These are phyloP conservation scores for Saguinus oedipus DNA, from an alignment of 2,797 vertebrate genomes.

Conservation along the genomic window DNA sequence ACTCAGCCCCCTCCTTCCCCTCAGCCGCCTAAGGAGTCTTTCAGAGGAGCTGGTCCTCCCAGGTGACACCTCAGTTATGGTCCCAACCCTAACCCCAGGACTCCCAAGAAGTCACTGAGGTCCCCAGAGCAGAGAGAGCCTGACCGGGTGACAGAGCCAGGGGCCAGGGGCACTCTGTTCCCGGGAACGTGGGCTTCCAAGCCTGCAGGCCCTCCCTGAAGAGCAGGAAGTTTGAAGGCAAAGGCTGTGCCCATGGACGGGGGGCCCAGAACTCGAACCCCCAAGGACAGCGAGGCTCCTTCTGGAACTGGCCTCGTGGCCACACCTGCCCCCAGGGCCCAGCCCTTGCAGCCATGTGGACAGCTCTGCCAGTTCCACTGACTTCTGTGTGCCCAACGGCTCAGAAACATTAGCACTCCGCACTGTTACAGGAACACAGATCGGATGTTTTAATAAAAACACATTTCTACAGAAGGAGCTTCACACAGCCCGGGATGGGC, in stretches of 20 bases:
- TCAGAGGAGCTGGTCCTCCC: not conserved
- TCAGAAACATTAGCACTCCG: not conserved
- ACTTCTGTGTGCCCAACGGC: fast-evolving
- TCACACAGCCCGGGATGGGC: fast-evolving
- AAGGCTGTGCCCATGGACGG: not conserved
- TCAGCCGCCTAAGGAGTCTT: not conserved
- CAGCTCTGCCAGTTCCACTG: not conserved
- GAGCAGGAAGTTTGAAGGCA: not conserved
- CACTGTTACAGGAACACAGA: not conserved
- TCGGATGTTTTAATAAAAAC: not conserved
- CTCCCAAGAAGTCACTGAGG: not conserved
- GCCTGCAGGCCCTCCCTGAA: not conserved
- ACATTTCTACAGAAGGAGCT: not conserved
- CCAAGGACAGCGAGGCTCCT: not conserved
- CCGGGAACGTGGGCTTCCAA: not conserved
- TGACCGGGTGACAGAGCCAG: fast-evolving
- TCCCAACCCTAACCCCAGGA: not conserved
- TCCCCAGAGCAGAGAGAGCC: not conserved
- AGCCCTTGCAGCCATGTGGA: too few species aligned
- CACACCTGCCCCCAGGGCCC: not conserved
- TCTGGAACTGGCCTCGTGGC: not conserved
- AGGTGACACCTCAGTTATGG: not conserved
- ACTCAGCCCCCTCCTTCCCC: not conserved
- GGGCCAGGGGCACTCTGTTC: not conserved
- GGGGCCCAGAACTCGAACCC: not conserved